phyloP scores from a whole-genome alignment of 1,140 invertebrate genomes.

The Trissolcus basalis region DNA sequence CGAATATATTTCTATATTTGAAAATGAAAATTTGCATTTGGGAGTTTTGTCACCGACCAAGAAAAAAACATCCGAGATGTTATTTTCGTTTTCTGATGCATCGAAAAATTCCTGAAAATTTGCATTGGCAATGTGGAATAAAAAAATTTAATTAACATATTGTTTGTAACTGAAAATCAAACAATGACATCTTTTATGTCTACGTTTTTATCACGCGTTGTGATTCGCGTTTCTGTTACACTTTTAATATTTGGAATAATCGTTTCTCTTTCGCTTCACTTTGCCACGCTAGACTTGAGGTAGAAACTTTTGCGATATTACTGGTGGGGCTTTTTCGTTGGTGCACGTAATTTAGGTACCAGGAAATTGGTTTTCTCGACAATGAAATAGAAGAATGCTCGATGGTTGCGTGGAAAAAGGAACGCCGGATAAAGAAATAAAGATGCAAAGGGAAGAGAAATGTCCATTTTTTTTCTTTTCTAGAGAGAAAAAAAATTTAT shows the following conservation, averaged over 20 bases:
- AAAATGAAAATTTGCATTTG: too few species aligned
- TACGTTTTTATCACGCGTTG: conserved; percentile 73
- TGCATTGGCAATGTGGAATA: too few species aligned
- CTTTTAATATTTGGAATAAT: conserved; percentile 62
- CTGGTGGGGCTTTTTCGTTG: conserved; percentile 65
- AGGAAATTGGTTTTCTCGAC: conserved; percentile 77
- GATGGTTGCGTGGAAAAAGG: conserved; percentile 61
- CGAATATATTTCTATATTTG: too few species aligned
- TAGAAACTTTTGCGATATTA: conserved; percentile 73
- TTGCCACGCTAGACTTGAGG: conserved; percentile 61
- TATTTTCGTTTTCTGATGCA: too few species aligned
- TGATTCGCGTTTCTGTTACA: conserved; percentile 47
- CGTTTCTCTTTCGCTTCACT: conserved; percentile 56
- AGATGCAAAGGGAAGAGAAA: conserved; percentile 47
- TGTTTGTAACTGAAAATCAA: conserved; percentile 74
- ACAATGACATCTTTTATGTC: conserved; percentile 76
- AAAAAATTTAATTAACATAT: too few species aligned
- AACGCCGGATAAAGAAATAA: conserved; percentile 51
- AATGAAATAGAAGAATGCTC: conserved; percentile 77
- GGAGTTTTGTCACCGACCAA: too few species aligned
- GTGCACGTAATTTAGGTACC: conserved; percentile 76
- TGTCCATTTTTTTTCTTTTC: conserved; percentile 43
- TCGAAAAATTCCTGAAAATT: too few species aligned
- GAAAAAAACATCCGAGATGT: too few species aligned
- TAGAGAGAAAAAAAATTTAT: too few species aligned